Evolutionary conservation across 2,797 vertebrate genomes (phyloP).

Genomic region (Taenioides sp.): DNA sequence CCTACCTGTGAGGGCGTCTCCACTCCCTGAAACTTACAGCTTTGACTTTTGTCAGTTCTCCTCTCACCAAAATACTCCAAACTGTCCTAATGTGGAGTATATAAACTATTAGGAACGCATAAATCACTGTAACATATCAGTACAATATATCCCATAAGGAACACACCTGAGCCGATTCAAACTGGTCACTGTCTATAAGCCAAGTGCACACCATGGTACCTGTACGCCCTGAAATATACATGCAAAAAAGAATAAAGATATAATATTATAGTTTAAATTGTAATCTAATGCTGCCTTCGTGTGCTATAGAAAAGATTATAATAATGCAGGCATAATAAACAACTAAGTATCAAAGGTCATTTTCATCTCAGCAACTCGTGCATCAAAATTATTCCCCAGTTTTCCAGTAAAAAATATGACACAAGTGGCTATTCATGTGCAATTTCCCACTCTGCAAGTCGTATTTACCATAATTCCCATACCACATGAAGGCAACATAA

Average conservation of each 20-base stretch:
- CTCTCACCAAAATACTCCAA: conserved; percentile 92
- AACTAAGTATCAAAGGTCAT: no score
- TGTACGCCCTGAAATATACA: conserved; percentile 83
- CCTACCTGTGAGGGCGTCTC: conserved; percentile 97
- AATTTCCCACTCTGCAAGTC: no score
- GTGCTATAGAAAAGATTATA: no score
- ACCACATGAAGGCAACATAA: not conserved
- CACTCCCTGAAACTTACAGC: conserved; percentile 93
- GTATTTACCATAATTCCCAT: no score
- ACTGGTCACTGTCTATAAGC: conserved; percentile 89
- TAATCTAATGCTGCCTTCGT: no score
- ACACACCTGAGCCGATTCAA: conserved; percentile 88
- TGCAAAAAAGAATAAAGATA: not conserved
- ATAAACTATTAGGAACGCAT: not conserved
- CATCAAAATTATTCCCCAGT: no score
- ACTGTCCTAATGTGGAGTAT: conserved; percentile 79
- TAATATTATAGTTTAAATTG: no score
- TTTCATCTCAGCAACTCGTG: no score
- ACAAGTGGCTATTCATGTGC: no score
- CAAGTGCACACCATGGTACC: conserved; percentile 92
- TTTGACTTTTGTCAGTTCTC: conserved; percentile 88
- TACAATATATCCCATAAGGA: not conserved
- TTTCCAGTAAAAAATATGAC: no score
- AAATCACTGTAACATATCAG: not conserved
- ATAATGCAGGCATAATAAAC: no score